phyloP scores from a whole-genome alignment of 2,888 invertebrate genomes.

The Conops quadrifasciatus region DNA sequence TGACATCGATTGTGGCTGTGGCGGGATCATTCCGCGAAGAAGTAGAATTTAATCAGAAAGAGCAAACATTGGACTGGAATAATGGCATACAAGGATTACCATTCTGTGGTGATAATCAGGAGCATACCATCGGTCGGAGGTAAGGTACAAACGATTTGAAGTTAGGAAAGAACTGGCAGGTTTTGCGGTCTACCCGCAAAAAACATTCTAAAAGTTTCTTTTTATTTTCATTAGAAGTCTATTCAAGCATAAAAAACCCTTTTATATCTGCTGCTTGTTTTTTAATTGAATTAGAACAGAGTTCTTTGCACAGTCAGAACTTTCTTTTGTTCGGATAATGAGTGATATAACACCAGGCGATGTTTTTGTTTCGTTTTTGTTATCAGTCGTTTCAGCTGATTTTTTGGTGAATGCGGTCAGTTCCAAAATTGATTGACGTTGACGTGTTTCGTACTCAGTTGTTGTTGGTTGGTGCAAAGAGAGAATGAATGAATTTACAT shows the following conservation, averaged over 20 bases:
- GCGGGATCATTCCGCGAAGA: constrained; percentile 40
- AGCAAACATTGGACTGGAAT: constrained; percentile 26
- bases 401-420: not conserved
- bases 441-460: not conserved
- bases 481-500: not conserved
- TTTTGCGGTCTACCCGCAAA: not conserved
- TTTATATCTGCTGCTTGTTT: not conserved
- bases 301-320: not conserved
- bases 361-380: constrained; percentile 16
- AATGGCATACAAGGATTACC: constrained; percentile 46
- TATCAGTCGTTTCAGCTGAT: constrained; percentile 26
- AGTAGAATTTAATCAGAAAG: constrained; percentile 15
- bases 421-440: not conserved
- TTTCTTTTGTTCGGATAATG: not conserved
- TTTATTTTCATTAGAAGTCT: not conserved
- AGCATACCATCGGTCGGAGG: constrained; percentile 61
- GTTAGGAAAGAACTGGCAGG: not conserved
- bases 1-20: constrained; percentile 57
- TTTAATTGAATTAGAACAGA: constrained; percentile 8
- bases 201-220: constrained; percentile 41
- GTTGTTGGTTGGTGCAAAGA: not conserved
- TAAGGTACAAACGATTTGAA: constrained; percentile 43
- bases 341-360: no score
- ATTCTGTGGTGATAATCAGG: constrained; percentile 58
- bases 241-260: not conserved